A percentile compares a stretch with the other conserved stretches of the same genome.
Evolutionary conservation across 1,140 invertebrate genomes (phyloP).

Genomic region (Druon quercuslanigerum): DNA sequence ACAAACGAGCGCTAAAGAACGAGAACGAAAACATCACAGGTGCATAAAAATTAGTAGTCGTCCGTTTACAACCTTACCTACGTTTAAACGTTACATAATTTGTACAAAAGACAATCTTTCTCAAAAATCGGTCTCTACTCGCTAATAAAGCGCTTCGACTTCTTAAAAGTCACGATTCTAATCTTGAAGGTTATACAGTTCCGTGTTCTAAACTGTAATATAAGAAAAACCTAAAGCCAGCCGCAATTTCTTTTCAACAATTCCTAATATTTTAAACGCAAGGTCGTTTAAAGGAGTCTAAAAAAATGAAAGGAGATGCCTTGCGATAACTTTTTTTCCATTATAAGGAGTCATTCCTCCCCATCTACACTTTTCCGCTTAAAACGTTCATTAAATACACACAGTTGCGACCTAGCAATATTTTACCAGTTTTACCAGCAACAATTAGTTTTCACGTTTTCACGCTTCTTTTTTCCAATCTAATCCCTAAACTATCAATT

Average conservation of each 20-base stretch:
- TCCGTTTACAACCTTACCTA: slow-evolving; percentile 13
- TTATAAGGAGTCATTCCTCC: background rate
- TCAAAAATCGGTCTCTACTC: slow-evolving; percentile 2
- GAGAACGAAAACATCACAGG: slow-evolving; percentile 15
- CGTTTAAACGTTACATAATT: slow-evolving; percentile 24
- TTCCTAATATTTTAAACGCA: slow-evolving; percentile 14
- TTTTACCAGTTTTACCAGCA: slow-evolving; percentile 28
- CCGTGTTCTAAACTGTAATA: background rate
- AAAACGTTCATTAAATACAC: slow-evolving; percentile 44
- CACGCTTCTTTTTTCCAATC: background rate
- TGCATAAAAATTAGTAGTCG: slow-evolving; percentile 23
- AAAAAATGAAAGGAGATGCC: background rate
- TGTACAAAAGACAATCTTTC: slow-evolving; percentile 22
- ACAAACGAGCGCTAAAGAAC: background rate
- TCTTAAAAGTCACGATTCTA: background rate
- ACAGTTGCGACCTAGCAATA: slow-evolving; percentile 49
- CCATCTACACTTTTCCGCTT: slow-evolving; percentile 2
- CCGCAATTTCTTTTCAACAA: background rate
- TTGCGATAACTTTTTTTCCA: background rate
- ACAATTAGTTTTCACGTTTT: background rate
- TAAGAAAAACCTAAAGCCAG: slow-evolving; percentile 12
- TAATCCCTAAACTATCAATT: background rate
- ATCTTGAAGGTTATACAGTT: background rate
- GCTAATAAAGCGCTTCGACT: slow-evolving; percentile 12
- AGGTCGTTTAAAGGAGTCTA: background rate